Base-by-base conservation (phyloP, 2,888 invertebrate species). In the Tuta absoluta region DNA sequence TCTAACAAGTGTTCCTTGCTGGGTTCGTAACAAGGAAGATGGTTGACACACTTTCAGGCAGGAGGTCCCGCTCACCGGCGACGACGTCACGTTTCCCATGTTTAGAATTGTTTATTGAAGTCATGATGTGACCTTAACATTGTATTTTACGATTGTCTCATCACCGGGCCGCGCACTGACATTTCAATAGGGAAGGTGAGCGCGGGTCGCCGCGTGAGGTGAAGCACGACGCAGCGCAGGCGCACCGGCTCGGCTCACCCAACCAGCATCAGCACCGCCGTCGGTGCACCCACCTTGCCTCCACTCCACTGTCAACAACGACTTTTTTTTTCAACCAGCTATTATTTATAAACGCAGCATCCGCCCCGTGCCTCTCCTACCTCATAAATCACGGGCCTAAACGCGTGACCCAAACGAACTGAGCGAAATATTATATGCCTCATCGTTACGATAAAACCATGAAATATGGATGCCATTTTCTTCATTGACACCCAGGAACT, bases 81-180 rank as follows among this genome's bases (percentile, higher is more conserved):
- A 76, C 81, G 77, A 86, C 84, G 84, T 89, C 90, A 91, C 90
- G 90, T 88, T 90, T 88, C 79, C 83, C 78, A 82, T 89, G 89
- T 90, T 89, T 78, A 75, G 85, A 82, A 87, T 90, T 84, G 88
- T 90, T 91, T 91, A 91, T 91, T 87, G 90, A 89, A 90, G 91
- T 87, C 89, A 90, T 90, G 90, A 87, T 90, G 84, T 87, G 90
- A 90, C 90, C 91, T 89, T 89, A 89, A 90, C 90, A 87, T 90
- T 89, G 87, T 90, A 85, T 86, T 89, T 87, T 89, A 88, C 88
- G 89, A 91, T 91, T 90, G 90, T 86, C 89, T 90, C 90, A 85
- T 91, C 91, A 90, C 84, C 75, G 84, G 85, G 82, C 85, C 81
- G 82, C 83, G 79, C 83, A 85, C 86, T 89, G 90, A 91, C 91